Evolutionary conservation across 2,888 invertebrate genomes (phyloP).

Genomic region (Drosophila limbata): DNA sequence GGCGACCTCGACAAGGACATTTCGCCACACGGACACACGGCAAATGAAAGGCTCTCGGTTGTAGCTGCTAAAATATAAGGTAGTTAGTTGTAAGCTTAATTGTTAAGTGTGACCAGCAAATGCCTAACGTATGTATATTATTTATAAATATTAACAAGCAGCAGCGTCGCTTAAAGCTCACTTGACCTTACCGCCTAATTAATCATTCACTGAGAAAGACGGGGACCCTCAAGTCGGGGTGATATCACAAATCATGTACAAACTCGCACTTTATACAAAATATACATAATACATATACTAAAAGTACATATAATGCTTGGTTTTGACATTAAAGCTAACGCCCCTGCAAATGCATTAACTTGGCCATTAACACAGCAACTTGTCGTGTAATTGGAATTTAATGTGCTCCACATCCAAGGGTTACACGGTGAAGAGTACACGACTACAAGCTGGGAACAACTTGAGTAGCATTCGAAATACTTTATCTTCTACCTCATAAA

Average conservation of each 20-base stretch:
- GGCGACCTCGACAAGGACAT: constrained; percentile 8
- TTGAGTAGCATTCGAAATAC: constrained; percentile 41
- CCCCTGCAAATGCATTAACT: constrained; percentile 69
- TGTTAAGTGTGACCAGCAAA: constrained; percentile 51
- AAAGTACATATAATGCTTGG: constrained; percentile 45
- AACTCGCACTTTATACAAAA: constrained; percentile 46
- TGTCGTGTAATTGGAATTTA: constrained; percentile 77
- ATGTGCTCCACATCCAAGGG: constrained; percentile 55
- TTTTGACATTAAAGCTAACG: constrained; percentile 38
- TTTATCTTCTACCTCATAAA: constrained; percentile 26
- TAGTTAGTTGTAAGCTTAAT: constrained; percentile 47
- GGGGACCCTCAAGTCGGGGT: constrained; percentile 6
- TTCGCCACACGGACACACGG: background rate
- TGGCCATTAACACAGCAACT: constrained; percentile 72
- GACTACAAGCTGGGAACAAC: background rate
- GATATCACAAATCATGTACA: constrained; percentile 53
- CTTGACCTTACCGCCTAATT: constrained; percentile 43
- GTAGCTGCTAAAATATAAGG: constrained; percentile 45
- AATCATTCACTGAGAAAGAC: constrained; percentile 12
- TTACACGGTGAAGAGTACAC: constrained; percentile 20
- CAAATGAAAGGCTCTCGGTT: background rate
- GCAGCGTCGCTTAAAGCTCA: constrained; percentile 54
- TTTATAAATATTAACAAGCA: constrained; percentile 58
- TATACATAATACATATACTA: constrained; percentile 23
- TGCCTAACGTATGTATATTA: constrained; percentile 58